Conservation (phyloP, 2,888 invertebrate genomes). For the Aelia acuminata region DNA sequence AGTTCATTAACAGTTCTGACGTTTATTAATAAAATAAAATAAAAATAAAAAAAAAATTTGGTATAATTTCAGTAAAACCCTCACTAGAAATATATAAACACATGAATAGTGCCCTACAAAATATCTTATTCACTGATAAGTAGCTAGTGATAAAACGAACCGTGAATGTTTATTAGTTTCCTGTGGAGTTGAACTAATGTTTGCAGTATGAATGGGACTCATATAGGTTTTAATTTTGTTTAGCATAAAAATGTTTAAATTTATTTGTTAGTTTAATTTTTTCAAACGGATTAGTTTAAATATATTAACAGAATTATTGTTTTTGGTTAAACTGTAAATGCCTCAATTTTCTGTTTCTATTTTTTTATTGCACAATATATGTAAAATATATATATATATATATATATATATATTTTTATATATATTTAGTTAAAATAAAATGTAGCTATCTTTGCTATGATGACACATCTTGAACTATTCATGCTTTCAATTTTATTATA, state of each 20-base stretch:
- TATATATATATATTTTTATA: too few relatives aligned
- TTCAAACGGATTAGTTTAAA: background rate
- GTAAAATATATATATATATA: too few relatives aligned
- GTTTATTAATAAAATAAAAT: background rate
- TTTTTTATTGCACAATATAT: background rate
- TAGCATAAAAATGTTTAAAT: background rate
- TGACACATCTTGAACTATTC: too few relatives aligned
- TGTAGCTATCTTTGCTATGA: background rate
- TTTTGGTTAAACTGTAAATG: background rate
- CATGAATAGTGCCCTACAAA: background rate
- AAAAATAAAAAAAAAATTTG: background rate
- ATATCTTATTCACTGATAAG: slow-evolving; percentile 8
- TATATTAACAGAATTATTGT: background rate
- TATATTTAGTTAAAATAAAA: too few relatives aligned
- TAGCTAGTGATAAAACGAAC: background rate
- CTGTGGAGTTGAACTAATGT: background rate
- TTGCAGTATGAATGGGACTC: background rate
- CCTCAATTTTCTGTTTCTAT: background rate
- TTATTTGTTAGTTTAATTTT: too few relatives aligned
- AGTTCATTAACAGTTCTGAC: background rate
- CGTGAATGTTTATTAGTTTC: background rate
- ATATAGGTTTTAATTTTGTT: background rate
- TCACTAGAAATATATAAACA: background rate
- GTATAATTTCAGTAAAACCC: background rate
- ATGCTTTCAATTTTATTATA: too few relatives aligned